Percentiles rank a stretch among this genome's conserved stretches.
Conservation (phyloP, 2,888 invertebrate species). For the Aspidapion aeneum region DNA sequence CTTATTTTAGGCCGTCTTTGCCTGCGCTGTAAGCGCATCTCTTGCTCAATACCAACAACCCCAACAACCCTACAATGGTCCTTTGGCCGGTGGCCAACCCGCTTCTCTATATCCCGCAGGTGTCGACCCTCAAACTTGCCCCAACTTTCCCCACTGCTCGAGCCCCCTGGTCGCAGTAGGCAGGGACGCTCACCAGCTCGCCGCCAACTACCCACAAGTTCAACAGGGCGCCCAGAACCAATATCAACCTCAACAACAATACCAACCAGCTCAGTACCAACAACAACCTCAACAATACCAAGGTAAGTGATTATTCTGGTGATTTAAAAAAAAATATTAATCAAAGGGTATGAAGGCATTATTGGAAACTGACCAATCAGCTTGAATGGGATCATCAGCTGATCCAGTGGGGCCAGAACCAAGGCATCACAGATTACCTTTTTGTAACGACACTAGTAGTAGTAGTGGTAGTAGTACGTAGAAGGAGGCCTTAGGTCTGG, state of each 20-base stretch:
- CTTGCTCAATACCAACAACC: slow-evolving; percentile 22
- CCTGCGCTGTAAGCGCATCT: slow-evolving; percentile 16
- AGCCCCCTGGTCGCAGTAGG: slow-evolving; percentile 46
- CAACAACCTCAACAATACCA: slow-evolving; percentile 2
- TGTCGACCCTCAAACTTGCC: slow-evolving; percentile 47
- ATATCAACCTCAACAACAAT: slow-evolving; percentile 11
- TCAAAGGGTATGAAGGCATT: too few species aligned
- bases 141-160: slow-evolving; percentile 46
- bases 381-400: too few species aligned
- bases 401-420: too few species aligned
- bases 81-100: slow-evolving; percentile 46
- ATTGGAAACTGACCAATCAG: too few species aligned
- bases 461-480: too few species aligned
- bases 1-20: slow-evolving; percentile 23
- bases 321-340: too few species aligned
- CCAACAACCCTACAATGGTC: slow-evolving; percentile 42
- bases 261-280: slow-evolving; percentile 24
- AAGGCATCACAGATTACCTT: too few species aligned
- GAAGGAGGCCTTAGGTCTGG: too few species aligned
- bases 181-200: slow-evolving; percentile 34
- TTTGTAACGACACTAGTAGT: too few species aligned
- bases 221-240: slow-evolving; percentile 24
- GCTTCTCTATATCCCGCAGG: slow-evolving; percentile 45
- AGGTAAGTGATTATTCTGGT: background rate
- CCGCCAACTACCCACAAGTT: slow-evolving; percentile 24